Percentiles rank a stretch among this genome's conserved stretches.
phyloP scores from a whole-genome alignment of 2,113 vertebrate genomes.

The Xerus inauris region DNA sequence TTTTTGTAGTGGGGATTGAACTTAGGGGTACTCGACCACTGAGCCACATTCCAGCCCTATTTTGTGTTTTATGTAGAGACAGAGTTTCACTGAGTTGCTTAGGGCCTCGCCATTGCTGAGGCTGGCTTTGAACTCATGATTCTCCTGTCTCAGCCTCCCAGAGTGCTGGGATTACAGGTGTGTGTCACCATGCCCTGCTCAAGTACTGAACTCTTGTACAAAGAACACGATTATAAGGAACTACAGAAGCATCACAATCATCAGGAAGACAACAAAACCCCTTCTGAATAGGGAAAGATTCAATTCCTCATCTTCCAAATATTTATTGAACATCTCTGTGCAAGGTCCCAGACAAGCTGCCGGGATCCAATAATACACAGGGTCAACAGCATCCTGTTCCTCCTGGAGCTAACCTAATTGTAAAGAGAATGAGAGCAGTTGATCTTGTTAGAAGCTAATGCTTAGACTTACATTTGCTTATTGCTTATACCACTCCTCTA shows the following conservation, averaged over 20 bases:
- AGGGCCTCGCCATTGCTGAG: no score
- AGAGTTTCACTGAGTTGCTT: no score
- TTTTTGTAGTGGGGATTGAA: no score
- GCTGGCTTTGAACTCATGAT: no score
- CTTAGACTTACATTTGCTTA: neutral
- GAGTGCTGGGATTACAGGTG: no score
- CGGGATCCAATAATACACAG: neutral
- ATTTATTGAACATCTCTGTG: neutral
- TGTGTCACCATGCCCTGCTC: no score
- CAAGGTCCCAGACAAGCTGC: neutral
- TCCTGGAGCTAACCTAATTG: neutral
- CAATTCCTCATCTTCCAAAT: neutral
- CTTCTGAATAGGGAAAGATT: neutral
- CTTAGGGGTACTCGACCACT: no score
- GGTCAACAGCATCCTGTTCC: neutral
- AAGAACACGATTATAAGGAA: neutral
- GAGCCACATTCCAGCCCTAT: no score
- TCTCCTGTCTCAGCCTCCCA: no score
- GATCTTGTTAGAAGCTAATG: neutral
- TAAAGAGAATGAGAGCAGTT: neutral
- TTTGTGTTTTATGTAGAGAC: no score
- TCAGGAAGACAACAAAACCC: neutral
- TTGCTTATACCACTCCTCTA: neutral
- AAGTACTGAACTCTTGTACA: neutral
- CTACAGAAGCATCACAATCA: neutral